Evolutionary conservation across 2,888 invertebrate genomes (phyloP), one percentile per base, ranked within the genome.

Genomic region (Harmothoe impar): DNA sequence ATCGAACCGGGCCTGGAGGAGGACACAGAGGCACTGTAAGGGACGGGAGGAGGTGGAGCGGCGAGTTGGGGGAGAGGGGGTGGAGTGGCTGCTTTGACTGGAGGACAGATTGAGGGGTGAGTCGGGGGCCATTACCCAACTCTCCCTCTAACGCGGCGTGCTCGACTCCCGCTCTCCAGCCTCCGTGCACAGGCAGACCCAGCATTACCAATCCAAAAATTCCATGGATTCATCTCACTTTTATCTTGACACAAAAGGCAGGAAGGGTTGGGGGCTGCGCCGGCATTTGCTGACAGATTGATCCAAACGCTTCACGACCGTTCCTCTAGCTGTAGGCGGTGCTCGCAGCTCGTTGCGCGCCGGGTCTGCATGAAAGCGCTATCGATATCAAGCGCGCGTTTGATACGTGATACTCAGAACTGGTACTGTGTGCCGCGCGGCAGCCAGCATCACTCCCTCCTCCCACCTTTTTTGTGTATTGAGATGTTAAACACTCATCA

Each of bases 141-240:
- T 29, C 72, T 29, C n/a, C n/a, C 29, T 29, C 72, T 72, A 72
- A 72, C 72, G 72, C 72, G n/a, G 29, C 72, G 29, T 29, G 72
- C 72, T 15, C n/a, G 72, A 29, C 81, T 15, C 35, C 81, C 15
- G 23, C 81, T 35, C 81, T n/a, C 81, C 81, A 33, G 43, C 43
- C 43, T 0, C 77, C 31, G 29, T 25, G 31, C 43, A 33, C 35
- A 17, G 3, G 35, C 35, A 33, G 33, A 1, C n/a, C 33, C 33
- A 23, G 81, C 81, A 81, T 81, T 81, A 81, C 43, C 81, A 81
- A 81, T 81, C 81, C 81, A 33, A 81, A 43, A 81, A 81, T 81
- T 81, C 81, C 25, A 81, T 81, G 81, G 81, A 81, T 33, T 81
- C 81, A 81, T 81, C 81, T 81, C 81, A 81, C 81, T 81, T 81